Evolutionary conservation across 2,888 invertebrate species (phyloP).

Genomic region (Pyrrhosoma nymphula): DNA sequence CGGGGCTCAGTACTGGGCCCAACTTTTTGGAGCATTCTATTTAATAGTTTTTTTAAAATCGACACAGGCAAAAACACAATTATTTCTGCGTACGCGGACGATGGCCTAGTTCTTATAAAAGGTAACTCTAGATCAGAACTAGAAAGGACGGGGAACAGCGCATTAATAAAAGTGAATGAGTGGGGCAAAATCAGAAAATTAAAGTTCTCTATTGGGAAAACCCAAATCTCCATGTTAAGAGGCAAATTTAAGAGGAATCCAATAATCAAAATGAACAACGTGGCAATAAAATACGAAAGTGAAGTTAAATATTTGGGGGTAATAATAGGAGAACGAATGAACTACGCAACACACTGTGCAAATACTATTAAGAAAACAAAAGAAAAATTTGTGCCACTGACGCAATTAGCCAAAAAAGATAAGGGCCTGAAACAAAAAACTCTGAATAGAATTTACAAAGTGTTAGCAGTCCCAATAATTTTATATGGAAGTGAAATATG

Average conservation of each 20-base stretch:
- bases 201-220: background rate
- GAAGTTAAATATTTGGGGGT: background rate
- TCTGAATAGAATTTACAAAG: background rate
- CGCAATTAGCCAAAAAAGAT: background rate
- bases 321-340: background rate
- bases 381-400: background rate
- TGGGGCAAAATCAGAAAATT: background rate
- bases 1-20: background rate
- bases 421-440: background rate
- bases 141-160: background rate
- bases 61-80: no score
- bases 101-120: background rate
- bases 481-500: background rate
- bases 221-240: background rate
- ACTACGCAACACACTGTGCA: background rate
- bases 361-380: background rate
- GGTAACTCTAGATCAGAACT: no score
- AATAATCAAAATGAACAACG: background rate
- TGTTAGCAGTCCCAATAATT: background rate
- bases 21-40: background rate
- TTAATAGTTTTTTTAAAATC: background rate
- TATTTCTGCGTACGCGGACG: background rate
- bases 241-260: background rate
- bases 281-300: background rate
- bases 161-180: background rate